These are phyloP conservation scores for Phasianus colchicus DNA, from an alignment of 2,113 vertebrate species.

Conservation along the genomic window DNA sequence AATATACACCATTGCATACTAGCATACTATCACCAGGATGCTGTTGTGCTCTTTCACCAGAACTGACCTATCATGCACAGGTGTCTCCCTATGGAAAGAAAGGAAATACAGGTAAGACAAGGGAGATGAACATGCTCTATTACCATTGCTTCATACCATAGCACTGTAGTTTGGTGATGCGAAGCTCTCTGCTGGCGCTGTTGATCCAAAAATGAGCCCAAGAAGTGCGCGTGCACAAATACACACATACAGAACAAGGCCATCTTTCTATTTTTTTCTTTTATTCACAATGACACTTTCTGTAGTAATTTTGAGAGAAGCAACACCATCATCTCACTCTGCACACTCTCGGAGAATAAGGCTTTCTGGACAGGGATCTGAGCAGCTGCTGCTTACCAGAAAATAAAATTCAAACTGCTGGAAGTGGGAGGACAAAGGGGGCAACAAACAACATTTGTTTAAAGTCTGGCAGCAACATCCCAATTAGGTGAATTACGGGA, in stretches of 20 bases:
- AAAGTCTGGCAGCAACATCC: conserved; percentile 58
- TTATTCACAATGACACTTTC: not conserved
- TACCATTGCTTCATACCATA: not conserved
- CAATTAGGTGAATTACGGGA: conserved; percentile 55
- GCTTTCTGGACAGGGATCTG: conserved; percentile 52
- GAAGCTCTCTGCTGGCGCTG: not conserved
- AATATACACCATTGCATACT: not conserved
- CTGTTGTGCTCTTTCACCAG: not conserved
- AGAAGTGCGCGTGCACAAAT: not conserved
- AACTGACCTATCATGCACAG: not conserved
- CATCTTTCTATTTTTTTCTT: not conserved
- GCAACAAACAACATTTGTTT: conserved; percentile 69
- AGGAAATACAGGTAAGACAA: not conserved
- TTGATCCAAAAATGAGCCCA: not conserved
- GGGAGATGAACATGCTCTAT: not conserved
- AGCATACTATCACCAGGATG: not conserved
- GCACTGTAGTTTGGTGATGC: not conserved
- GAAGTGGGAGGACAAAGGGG: not conserved
- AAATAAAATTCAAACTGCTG: conserved; percentile 47
- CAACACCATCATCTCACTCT: conserved; percentile 16
- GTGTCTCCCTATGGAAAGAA: not conserved
- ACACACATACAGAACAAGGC: not conserved
- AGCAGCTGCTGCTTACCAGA: conserved; percentile 69
- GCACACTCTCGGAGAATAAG: not conserved
- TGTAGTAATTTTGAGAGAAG: conserved; percentile 17